Evolutionary conservation across 2,113 vertebrate genomes (phyloP).

Genomic region (Emydura subglobosa): DNA sequence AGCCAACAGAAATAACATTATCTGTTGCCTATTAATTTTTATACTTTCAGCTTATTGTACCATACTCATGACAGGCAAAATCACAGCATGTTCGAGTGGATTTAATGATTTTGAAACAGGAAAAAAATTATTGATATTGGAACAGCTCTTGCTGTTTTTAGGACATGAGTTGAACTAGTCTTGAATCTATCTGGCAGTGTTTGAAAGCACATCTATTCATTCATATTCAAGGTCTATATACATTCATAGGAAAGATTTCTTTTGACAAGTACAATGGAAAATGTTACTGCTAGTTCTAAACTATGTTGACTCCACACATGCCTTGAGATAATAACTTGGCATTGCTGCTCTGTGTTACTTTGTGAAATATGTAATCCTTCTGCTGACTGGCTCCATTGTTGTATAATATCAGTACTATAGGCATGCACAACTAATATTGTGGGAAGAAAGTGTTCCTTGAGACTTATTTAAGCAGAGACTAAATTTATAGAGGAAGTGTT

Average conservation of each 20-base stretch:
- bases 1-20: slow-evolving; percentile 65
- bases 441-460: not conserved
- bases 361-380: not conserved
- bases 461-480: not conserved
- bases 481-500: not conserved
- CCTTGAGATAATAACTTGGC: slow-evolving; percentile 61
- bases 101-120: slow-evolving; percentile 57
- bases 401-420: not conserved
- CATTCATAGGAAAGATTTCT: slow-evolving; percentile 9
- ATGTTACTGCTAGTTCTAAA: slow-evolving; percentile 57
- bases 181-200: slow-evolving; percentile 30
- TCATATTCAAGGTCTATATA: slow-evolving; percentile 46
- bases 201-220: slow-evolving; percentile 31
- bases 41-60: slow-evolving; percentile 32
- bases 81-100: slow-evolving; percentile 43
- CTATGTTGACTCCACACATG: slow-evolving; percentile 47
- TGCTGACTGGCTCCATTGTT: not conserved
- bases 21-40: slow-evolving; percentile 47
- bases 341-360: not conserved
- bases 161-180: slow-evolving; percentile 13
- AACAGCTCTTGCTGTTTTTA: slow-evolving; percentile 47
- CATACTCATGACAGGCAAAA: slow-evolving; percentile 44
- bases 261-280: slow-evolving; percentile 64
- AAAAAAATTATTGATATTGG: slow-evolving; percentile 67
- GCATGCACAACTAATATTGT: not conserved